These are phyloP conservation scores for Nemotelus pantherinus DNA, from an alignment of 2,888 invertebrate genomes.

Conservation along the genomic window DNA sequence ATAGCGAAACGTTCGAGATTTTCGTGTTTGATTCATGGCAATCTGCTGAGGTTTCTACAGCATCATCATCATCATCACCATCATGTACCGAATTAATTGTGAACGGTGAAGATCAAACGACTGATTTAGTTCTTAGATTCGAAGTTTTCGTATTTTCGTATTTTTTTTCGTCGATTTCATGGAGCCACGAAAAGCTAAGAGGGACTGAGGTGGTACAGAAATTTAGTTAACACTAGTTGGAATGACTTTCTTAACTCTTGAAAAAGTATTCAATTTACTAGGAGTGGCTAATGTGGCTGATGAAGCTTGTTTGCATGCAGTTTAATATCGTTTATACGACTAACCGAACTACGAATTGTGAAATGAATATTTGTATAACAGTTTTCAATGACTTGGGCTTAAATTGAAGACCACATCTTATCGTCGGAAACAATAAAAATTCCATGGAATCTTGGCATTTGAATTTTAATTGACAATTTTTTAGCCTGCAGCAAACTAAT, in stretches of 20 bases:
- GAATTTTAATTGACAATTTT: no score
- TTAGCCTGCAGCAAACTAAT: no score
- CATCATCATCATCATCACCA: not conserved
- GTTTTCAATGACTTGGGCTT: no score
- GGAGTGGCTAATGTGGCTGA: not conserved
- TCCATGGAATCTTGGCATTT: no score
- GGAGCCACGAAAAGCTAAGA: not conserved
- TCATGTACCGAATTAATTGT: slow-evolving; percentile 42
- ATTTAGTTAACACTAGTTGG: not conserved
- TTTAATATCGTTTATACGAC: no score
- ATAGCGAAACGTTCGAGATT: slow-evolving; percentile 26
- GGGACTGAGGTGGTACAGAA: not conserved
- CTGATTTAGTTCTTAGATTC: not conserved
- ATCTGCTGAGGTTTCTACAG: not conserved
- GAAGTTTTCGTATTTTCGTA: not conserved
- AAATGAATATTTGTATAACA: no score
- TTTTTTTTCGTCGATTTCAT: slow-evolving; percentile 18
- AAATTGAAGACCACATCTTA: no score
- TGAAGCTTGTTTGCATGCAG: no score
- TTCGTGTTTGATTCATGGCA: slow-evolving; percentile 22
- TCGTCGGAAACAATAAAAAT: no score
- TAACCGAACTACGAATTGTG: no score
- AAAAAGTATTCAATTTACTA: not conserved
- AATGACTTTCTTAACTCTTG: not conserved
- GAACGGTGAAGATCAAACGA: slow-evolving; percentile 40